phyloP scores from a whole-genome alignment of 2,888 invertebrate genomes.

The Subacronicta megacephala region DNA sequence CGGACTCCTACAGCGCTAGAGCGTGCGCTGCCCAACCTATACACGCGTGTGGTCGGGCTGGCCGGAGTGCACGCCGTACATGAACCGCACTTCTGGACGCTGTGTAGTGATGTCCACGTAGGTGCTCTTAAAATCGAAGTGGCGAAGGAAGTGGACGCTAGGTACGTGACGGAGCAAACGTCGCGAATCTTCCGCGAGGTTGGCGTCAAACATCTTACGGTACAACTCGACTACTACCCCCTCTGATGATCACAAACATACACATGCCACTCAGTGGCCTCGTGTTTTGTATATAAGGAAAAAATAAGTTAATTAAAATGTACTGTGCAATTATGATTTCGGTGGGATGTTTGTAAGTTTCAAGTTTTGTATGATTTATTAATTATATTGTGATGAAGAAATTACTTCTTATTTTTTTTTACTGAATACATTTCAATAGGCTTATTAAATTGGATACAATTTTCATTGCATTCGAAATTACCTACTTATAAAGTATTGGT shows the following conservation, averaged over 20 bases:
- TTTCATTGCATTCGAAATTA: slow-evolving; percentile 46
- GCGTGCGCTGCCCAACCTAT: slow-evolving; percentile 95
- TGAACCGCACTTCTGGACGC: slow-evolving; percentile 99
- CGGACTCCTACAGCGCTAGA: slow-evolving; percentile 96
- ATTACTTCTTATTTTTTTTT: slow-evolving; percentile 35
- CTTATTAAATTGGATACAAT: slow-evolving; percentile 22
- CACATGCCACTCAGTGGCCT: slow-evolving; percentile 56
- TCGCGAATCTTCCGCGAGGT: slow-evolving; percentile 98
- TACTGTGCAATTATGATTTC: slow-evolving; percentile 61
- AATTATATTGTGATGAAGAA: slow-evolving; percentile 42
- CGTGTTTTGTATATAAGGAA: slow-evolving; percentile 60
- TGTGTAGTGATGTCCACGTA: slow-evolving; percentile 97
- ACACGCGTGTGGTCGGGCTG: slow-evolving; percentile 96
- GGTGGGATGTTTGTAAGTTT: slow-evolving; percentile 46
- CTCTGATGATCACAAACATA: slow-evolving; percentile 75
- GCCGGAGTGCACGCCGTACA: slow-evolving; percentile 98
- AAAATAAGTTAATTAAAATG: slow-evolving; percentile 56
- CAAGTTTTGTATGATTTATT: slow-evolving; percentile 53
- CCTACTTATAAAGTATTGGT: slow-evolving; percentile 49
- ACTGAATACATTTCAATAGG: slow-evolving; percentile 39
- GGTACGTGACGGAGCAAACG: slow-evolving; percentile 97
- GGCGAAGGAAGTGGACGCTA: slow-evolving; percentile 96
- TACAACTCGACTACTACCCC: slow-evolving; percentile 97
- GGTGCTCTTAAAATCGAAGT: slow-evolving; percentile 98
- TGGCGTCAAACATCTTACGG: slow-evolving; percentile 97